A percentile compares a stretch with the other conserved stretches of the same genome.
Evolutionary conservation across 2,797 vertebrate genomes (phyloP).

Genomic region (Periophthalmus magnuspinnatus): DNA sequence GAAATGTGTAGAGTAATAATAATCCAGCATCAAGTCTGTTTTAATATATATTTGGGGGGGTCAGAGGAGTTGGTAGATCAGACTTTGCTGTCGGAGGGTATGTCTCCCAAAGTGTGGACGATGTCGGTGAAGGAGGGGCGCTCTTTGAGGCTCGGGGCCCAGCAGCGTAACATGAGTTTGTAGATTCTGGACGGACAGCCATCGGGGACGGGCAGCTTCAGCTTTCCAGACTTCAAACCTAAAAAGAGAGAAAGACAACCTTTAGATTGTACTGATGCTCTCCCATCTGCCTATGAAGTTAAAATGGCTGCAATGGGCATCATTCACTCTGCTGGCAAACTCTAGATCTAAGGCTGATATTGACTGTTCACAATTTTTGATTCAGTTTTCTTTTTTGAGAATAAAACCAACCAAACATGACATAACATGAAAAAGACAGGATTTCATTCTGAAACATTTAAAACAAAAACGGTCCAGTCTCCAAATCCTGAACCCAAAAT

Average conservation of each 20-base stretch:
- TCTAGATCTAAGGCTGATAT: too few relatives aligned
- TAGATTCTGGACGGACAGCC: conserved; percentile 88
- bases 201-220: conserved; percentile 84
- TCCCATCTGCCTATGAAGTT: neutral
- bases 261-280: neutral
- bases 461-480: too few relatives aligned
- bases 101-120: conserved; percentile 82
- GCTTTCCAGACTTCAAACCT: conserved; percentile 88
- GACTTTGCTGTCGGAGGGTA: conserved; percentile 88
- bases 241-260: neutral
- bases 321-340: neutral
- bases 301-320: neutral
- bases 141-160: conserved; percentile 91
- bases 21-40: conserved; percentile 70
- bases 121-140: conserved; percentile 94
- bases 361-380: too few relatives aligned
- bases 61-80: conserved; percentile 67
- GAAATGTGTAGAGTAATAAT: conserved; percentile 73
- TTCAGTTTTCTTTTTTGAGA: too few relatives aligned
- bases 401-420: too few relatives aligned
- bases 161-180: conserved; percentile 93
- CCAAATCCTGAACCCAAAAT: too few relatives aligned
- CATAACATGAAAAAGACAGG: too few relatives aligned
- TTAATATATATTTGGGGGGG: conserved; percentile 16
- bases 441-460: too few relatives aligned